Evolutionary conservation across 2,797 vertebrate species (phyloP).

Genomic region (Sibirionetta formosa): DNA sequence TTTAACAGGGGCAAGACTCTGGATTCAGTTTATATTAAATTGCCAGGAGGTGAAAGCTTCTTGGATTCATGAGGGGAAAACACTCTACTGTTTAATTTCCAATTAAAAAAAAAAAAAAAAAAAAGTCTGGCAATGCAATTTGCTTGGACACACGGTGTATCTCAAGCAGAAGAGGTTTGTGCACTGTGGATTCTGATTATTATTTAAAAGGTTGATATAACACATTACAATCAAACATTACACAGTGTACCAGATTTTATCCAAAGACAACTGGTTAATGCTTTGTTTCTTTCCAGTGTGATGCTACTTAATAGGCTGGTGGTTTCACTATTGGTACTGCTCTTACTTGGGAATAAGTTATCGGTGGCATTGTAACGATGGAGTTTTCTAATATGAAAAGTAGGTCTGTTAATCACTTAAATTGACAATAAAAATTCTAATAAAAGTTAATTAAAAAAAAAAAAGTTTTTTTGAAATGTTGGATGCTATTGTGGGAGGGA

Average conservation of each 20-base stretch:
- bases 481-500: not conserved
- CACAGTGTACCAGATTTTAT: not conserved
- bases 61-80: not conserved
- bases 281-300: not conserved
- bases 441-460: not conserved
- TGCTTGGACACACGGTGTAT: fast-evolving
- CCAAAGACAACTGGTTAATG: not conserved
- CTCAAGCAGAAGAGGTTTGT: not conserved
- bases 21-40: not conserved
- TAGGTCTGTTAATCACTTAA: not conserved
- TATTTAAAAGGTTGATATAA: not conserved
- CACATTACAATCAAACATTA: not conserved
- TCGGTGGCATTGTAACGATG: too few relatives aligned
- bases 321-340: not conserved
- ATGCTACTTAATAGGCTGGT: not conserved
- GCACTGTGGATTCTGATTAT: not conserved
- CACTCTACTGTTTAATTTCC: not conserved
- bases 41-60: not conserved
- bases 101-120: not conserved
- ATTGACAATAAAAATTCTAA: not conserved
- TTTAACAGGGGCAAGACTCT: not conserved
- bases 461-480: not conserved
- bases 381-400: not conserved
- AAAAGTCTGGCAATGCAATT: not conserved
- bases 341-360: not conserved